Percentiles rank a stretch among this genome's conserved stretches.
Conservation (phyloP, 1,140 invertebrate genomes). For the Temnothorax curvispinosus region DNA sequence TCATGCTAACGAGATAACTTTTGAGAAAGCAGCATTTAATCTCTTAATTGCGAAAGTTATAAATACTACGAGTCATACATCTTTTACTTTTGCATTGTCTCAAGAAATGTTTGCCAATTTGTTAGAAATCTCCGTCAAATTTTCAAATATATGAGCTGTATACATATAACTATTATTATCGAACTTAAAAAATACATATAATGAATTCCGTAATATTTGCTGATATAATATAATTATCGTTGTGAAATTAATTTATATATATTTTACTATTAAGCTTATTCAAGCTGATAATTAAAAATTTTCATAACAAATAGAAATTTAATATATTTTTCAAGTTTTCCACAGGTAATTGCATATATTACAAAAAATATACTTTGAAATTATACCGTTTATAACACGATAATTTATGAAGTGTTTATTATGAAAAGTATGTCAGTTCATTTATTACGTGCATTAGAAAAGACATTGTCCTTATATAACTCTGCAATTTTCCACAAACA, state of each 20-base stretch:
- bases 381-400: neutral
- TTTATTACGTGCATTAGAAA: neutral
- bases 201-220: neutral
- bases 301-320: neutral
- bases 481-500: neutral
- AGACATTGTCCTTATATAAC: neutral
- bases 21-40: constrained; percentile 22
- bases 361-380: neutral
- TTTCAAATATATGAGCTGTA: neutral
- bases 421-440: neutral
- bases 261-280: neutral
- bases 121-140: neutral
- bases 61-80: neutral
- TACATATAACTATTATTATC: neutral
- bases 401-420: neutral
- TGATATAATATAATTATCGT: neutral
- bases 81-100: neutral
- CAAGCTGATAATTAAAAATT: neutral
- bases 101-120: neutral
- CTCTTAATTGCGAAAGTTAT: constrained; percentile 25
- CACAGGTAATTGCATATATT: neutral
- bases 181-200: neutral
- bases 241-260: neutral
- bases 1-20: constrained; percentile 37
- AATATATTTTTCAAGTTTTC: neutral